Conservation (phyloP, 2,113 vertebrate species). For the Urocolius indicus region DNA sequence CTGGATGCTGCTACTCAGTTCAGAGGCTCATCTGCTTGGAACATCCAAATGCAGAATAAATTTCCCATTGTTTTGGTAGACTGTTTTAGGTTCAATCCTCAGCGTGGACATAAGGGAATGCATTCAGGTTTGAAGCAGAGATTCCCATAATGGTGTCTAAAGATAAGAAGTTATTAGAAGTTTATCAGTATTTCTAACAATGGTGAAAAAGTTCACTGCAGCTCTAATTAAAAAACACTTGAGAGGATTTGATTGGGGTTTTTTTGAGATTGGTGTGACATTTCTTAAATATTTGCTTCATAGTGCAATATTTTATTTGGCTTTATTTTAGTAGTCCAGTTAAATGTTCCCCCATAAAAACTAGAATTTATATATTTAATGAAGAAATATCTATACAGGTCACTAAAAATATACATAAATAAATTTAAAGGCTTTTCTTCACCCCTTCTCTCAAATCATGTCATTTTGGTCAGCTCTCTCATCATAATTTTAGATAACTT, state of each 20-base stretch:
- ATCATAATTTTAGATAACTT: neutral
- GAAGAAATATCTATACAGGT: neutral
- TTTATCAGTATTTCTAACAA: neutral
- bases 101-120: neutral
- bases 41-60: neutral
- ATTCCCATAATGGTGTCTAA: neutral
- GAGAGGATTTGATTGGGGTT: neutral
- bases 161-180: neutral
- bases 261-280: neutral
- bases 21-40: neutral
- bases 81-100: neutral
- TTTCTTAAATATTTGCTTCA: constrained; percentile 1
- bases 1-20: neutral
- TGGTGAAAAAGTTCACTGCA: neutral
- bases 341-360: neutral
- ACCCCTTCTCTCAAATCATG: neutral
- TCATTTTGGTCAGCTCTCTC: neutral
- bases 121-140: neutral
- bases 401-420: neutral
- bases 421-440: neutral
- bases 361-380: neutral
- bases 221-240: constrained; percentile 14
- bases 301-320: neutral
- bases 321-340: constrained; percentile 9
- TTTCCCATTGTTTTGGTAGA: neutral